A percentile compares a stretch with the other conserved stretches of the same genome.
These are phyloP conservation scores for Drosophila acutilabella DNA, from an alignment of 2,888 invertebrate species.

Conservation along the genomic window DNA sequence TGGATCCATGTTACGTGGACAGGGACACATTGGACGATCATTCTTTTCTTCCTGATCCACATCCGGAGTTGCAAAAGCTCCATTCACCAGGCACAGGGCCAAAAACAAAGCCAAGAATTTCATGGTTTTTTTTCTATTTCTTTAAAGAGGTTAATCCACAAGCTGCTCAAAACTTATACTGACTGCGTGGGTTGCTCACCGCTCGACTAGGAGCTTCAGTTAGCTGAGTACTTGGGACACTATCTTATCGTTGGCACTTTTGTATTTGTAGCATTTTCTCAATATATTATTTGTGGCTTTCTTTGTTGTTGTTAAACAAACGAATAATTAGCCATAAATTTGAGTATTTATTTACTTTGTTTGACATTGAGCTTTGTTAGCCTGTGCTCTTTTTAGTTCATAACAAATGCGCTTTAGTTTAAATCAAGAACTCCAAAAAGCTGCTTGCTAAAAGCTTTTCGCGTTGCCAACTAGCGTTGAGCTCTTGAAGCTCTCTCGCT, in stretches of 20 bases:
- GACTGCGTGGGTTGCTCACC: slow-evolving; percentile 21
- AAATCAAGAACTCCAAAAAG: slow-evolving; percentile 4
- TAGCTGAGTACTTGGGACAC: slow-evolving; percentile 5
- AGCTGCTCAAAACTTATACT: slow-evolving; percentile 58
- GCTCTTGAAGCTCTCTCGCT: background rate
- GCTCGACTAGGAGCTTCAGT: slow-evolving; percentile 12
- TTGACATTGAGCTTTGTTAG: slow-evolving; percentile 2
- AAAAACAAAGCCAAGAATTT: slow-evolving; percentile 60
- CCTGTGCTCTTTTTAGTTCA: background rate
- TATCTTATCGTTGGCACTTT: slow-evolving; percentile 64
- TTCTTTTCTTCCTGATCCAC: background rate
- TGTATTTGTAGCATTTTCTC: slow-evolving; percentile 8
- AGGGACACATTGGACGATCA: slow-evolving; percentile 59
- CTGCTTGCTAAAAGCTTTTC: slow-evolving; percentile 6
- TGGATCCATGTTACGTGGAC: slow-evolving; percentile 78
- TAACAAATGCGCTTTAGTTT: slow-evolving; percentile 4
- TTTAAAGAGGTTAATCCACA: slow-evolving; percentile 61
- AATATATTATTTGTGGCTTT: slow-evolving; percentile 1
- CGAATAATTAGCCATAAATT: slow-evolving; percentile 7
- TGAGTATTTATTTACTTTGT: background rate
- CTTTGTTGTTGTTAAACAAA: too few species aligned
- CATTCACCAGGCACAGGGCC: slow-evolving; percentile 65
- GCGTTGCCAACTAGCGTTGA: slow-evolving; percentile 24
- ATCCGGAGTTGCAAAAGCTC: slow-evolving; percentile 41
- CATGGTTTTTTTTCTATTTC: slow-evolving; percentile 40